Base-by-base conservation (phyloP, 2,797 vertebrate genomes). In the Borostomias antarcticus region DNA sequence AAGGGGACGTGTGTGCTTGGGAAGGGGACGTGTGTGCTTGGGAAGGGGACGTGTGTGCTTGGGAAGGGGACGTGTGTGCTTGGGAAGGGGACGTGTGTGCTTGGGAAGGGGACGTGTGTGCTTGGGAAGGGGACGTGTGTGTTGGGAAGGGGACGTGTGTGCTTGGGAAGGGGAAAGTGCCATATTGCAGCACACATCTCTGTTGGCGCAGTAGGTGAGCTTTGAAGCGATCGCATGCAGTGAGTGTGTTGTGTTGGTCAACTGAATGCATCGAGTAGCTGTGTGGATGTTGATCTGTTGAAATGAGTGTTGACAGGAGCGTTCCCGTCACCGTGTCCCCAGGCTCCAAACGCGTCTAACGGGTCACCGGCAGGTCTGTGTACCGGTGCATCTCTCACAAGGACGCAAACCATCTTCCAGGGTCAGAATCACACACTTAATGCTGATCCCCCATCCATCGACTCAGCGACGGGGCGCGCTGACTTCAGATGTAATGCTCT, bases 321-420 rank as follows among this genome's bases (percentile, higher is more conserved):
- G 8, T 83, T 70, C 76, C 74, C 82, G 85, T 84, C 82, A 71
- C 77, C 75, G 76, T 85, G 76, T 82, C 54, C 74, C 81, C 25
- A 50, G 76, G 88, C 87, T 87, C 77, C 73, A 72, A 51, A 66
- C 81, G 40, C 82, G 81, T 80, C 87, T 89, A 88, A 91, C 88
- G 80, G 88, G 88, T 91, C 89, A 91, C 89, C 89, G 89, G 90
- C 90, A 90, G 85, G 85, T 81, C 81, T 64, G 78, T 57, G 64
- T n/a, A 19, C 70, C 81, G 83, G 73, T 66, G 75, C 66, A 74
- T 76, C 78, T 77, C 76, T 81, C 79, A 75, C 86, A 43, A 88
- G 80, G 70, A 85, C 79, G 72, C 4, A 5, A 30, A 30, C 23
- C 40, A 29, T 65, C 32, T 45, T 7, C 15, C 15, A 19, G 43